These are phyloP conservation scores for Hipposideros armiger DNA, from an alignment of 2,113 vertebrate genomes.

Conservation along the genomic window DNA sequence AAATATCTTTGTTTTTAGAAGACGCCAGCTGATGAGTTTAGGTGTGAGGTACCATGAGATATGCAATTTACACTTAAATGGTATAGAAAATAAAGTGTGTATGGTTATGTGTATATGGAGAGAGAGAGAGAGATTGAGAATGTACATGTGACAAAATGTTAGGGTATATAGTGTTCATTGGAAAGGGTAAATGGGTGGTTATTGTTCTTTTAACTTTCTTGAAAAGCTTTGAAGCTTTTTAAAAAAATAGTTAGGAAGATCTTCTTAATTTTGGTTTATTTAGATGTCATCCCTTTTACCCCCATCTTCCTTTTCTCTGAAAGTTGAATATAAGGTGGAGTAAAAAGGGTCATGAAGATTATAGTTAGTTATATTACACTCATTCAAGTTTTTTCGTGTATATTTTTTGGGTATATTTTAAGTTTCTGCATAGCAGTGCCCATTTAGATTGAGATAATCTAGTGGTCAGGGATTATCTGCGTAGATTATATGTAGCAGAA, in stretches of 20 bases:
- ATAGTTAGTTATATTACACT: background rate
- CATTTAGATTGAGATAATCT: background rate
- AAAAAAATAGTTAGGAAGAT: background rate
- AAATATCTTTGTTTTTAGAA: slow-evolving; percentile 4
- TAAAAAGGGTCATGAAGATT: background rate
- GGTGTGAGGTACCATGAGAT: background rate
- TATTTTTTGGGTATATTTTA: slow-evolving; percentile 23
- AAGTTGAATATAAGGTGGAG: background rate
- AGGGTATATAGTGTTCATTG: background rate
- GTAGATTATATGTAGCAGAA: background rate
- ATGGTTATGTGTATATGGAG: background rate
- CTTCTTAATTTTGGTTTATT: background rate
- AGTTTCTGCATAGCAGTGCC: background rate
- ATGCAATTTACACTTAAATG: background rate
- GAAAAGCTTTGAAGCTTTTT: background rate
- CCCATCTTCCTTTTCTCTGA: background rate
- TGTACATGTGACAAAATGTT: background rate
- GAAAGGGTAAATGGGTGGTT: background rate
- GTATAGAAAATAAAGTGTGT: background rate
- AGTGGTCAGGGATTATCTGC: background rate
- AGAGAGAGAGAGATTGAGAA: background rate
- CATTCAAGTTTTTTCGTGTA: background rate
- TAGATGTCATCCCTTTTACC: background rate
- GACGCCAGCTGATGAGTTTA: background rate
- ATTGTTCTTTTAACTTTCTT: slow-evolving; percentile 2